Conservation (phyloP, 2,113 vertebrate genomes). For the Otus sunia region DNA sequence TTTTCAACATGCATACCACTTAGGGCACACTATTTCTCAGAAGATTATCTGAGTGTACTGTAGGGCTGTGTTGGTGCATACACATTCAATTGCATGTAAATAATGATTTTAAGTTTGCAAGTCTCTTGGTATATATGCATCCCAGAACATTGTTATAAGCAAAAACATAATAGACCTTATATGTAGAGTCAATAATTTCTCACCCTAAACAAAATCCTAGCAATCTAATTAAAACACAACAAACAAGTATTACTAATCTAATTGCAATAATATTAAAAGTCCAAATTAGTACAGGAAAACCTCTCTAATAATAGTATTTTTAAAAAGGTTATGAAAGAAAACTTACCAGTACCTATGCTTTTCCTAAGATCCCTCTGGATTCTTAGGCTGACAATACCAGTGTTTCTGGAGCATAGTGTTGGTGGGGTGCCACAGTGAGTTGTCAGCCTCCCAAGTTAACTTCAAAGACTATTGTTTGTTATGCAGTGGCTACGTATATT, state of each 20-base stretch:
- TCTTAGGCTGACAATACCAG: not conserved
- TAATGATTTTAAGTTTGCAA: not conserved
- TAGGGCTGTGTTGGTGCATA: not conserved
- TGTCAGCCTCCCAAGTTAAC: not conserved
- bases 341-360: rapidly evolving
- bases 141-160: not conserved
- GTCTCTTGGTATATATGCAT: not conserved
- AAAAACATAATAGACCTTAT: not conserved
- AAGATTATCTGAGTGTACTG: not conserved
- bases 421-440: not conserved
- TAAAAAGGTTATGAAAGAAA: not conserved
- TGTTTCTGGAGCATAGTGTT: not conserved
- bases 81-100: not conserved
- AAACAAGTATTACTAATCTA: not conserved
- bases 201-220: not conserved
- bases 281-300: not conserved
- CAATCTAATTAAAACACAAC: not conserved
- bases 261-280: not conserved
- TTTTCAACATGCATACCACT: not conserved
- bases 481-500: not conserved
- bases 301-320: not conserved
- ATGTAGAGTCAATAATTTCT: not conserved
- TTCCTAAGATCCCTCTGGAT: not conserved
- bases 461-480: not conserved
- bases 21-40: not conserved